These are phyloP conservation scores for Nipponia nippon DNA, from an alignment of 2,113 vertebrate species.

Conservation along the genomic window DNA sequence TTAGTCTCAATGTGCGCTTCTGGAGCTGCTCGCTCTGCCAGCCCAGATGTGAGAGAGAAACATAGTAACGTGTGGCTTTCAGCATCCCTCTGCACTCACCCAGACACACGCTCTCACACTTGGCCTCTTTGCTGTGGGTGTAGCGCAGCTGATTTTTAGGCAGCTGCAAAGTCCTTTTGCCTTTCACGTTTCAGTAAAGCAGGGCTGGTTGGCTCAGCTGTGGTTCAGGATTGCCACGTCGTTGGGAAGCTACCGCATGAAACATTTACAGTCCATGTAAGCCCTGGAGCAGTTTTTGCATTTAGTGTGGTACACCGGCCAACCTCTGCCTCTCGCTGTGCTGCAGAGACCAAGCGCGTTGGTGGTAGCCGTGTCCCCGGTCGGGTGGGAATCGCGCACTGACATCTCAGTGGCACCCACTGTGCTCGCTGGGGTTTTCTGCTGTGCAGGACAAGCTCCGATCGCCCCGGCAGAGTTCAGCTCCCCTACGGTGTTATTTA, in stretches of 20 bases:
- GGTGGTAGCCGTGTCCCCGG: slow-evolving; percentile 19
- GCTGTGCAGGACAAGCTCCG: not conserved
- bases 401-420: not conserved
- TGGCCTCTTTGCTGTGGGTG: rapidly evolving
- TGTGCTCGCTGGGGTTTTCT: not conserved
- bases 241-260: not conserved
- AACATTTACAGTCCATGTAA: not conserved
- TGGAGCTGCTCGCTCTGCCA: not conserved
- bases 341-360: not conserved
- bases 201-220: not conserved
- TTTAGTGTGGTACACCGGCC: not conserved
- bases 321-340: not conserved
- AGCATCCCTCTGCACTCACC: not conserved
- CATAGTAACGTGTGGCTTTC: rapidly evolving
- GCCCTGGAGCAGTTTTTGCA: not conserved
- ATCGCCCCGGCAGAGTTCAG: not conserved
- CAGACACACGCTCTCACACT: rapidly evolving
- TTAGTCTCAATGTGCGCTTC: not conserved
- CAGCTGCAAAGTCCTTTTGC: not conserved
- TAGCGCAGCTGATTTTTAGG: not conserved
- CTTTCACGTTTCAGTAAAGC: not conserved
- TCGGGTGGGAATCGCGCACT: not conserved
- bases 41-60: not conserved
- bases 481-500: not conserved
- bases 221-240: not conserved